phyloP scores from a whole-genome alignment of 2,113 vertebrate species.

The Morone saxatilis region DNA sequence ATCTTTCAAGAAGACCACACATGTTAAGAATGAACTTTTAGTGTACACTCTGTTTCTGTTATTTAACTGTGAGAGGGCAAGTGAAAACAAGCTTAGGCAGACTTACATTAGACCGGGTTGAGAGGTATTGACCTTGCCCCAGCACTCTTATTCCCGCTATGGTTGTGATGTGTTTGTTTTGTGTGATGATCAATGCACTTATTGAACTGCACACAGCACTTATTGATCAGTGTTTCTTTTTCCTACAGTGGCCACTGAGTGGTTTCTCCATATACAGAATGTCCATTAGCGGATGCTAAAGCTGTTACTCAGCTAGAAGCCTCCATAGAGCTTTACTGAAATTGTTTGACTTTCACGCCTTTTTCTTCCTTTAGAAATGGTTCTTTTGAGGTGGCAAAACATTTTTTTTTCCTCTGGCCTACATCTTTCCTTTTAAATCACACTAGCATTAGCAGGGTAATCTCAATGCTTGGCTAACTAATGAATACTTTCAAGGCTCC shows the following conservation, averaged over 20 bases:
- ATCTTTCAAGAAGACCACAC: not conserved
- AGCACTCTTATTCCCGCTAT: constrained; percentile 60
- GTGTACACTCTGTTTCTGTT: not conserved
- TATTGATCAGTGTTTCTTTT: constrained; percentile 76
- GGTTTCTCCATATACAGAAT: constrained; percentile 39
- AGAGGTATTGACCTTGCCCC: constrained; percentile 67
- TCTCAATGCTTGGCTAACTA: constrained; percentile 67
- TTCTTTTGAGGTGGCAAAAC: constrained; percentile 30
- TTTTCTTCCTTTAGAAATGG: constrained; percentile 22
- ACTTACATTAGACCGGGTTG: constrained; percentile 17
- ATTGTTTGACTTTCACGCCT: constrained; percentile 4
- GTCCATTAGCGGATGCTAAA: constrained; percentile 48
- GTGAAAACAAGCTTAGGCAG: constrained; percentile 35
- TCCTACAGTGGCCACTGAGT: constrained; percentile 61
- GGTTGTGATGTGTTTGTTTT: constrained; percentile 68
- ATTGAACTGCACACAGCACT: constrained; percentile 66
- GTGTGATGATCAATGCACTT: constrained; percentile 75
- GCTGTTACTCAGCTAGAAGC: constrained; percentile 36
- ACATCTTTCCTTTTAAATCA: constrained; percentile 55
- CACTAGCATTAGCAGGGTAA: constrained; percentile 56
- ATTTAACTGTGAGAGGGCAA: not conserved
- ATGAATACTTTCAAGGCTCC: constrained; percentile 69
- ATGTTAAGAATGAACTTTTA: not conserved
- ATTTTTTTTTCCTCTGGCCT: constrained; percentile 31
- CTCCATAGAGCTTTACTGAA: not conserved